Evolutionary conservation across 92 coral and sea anemone species (phyloP).

Genomic region (Palythoa grandis): DNA sequence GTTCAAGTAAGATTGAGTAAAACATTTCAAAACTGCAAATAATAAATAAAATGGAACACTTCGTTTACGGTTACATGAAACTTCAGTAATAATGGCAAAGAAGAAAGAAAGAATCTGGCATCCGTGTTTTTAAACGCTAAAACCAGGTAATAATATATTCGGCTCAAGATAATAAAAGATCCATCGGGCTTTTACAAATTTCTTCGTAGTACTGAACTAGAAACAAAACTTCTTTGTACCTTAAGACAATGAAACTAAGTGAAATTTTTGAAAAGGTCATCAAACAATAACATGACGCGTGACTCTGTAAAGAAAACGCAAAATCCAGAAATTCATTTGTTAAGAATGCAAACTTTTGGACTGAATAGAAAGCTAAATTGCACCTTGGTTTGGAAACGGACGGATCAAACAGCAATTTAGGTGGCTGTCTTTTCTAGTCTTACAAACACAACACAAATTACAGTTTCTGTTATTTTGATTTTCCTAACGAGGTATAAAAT

Average conservation of each 20-base stretch:
- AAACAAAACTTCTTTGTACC: conserved; percentile 29
- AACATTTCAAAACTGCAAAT: neutral
- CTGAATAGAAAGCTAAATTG: conserved; percentile 24
- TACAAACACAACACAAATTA: conserved; percentile 11
- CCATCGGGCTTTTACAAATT: conserved; percentile 25
- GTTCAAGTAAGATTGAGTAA: neutral
- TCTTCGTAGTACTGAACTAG: neutral
- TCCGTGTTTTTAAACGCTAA: neutral
- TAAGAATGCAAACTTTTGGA: conserved; percentile 7
- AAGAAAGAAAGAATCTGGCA: neutral
- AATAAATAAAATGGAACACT: neutral
- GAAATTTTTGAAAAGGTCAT: conserved; percentile 42
- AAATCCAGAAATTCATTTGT: conserved; percentile 29
- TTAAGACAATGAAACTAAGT: conserved; percentile 19
- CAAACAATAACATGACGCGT: conserved; percentile 37
- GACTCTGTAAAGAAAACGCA: conserved; percentile 45
- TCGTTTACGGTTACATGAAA: neutral
- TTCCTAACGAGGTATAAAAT: conserved; percentile 59
- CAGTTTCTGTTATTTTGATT: conserved; percentile 45
- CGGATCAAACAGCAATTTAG: neutral
- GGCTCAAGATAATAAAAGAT: neutral
- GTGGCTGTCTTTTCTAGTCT: neutral
- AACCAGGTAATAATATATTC: conserved; percentile 1
- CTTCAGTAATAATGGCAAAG: neutral
- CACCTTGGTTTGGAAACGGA: conserved; percentile 1